phyloP scores from a whole-genome alignment of 1,140 invertebrate genomes.

The Oncopodura yosiiana region DNA sequence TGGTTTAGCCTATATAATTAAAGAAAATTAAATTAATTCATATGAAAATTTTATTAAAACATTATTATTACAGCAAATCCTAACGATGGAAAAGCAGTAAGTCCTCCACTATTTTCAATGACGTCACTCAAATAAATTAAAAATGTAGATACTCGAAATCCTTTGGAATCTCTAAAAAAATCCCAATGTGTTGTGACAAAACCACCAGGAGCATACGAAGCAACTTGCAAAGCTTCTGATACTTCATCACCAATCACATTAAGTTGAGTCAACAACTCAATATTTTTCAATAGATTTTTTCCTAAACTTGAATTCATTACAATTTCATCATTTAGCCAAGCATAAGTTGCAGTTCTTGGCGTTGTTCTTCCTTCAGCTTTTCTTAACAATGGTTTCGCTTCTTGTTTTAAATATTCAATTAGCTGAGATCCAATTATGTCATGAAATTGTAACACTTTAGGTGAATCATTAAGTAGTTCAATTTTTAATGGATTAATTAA shows the following conservation, averaged over 20 bases:
- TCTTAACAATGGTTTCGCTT: not conserved
- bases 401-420: conserved; percentile 9
- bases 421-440: conserved; percentile 13
- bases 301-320: conserved; percentile 5
- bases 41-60: too few species aligned
- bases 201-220: conserved; percentile 24
- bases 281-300: too few species aligned
- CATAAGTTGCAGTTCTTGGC: conserved; percentile 21
- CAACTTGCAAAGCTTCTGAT: conserved; percentile 26
- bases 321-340: conserved; percentile 21
- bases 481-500: conserved; percentile 24
- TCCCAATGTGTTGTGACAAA: conserved; percentile 24
- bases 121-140: conserved; percentile 29
- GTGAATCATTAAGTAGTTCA: conserved; percentile 11
- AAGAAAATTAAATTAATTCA: too few species aligned
- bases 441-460: conserved; percentile 19
- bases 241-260: conserved; percentile 14
- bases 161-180: conserved; percentile 14
- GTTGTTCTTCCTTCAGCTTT: conserved; percentile 5
- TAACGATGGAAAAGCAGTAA: conserved; percentile 24
- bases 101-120: conserved; percentile 9
- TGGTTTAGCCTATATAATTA: too few species aligned
- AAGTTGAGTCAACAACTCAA: conserved; percentile 26
- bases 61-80: conserved; percentile 19
- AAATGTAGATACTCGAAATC: conserved; percentile 28